These are phyloP conservation scores for Drosophila pseudoobscura DNA, from an alignment of 1,140 invertebrate species.

Conservation along the genomic window DNA sequence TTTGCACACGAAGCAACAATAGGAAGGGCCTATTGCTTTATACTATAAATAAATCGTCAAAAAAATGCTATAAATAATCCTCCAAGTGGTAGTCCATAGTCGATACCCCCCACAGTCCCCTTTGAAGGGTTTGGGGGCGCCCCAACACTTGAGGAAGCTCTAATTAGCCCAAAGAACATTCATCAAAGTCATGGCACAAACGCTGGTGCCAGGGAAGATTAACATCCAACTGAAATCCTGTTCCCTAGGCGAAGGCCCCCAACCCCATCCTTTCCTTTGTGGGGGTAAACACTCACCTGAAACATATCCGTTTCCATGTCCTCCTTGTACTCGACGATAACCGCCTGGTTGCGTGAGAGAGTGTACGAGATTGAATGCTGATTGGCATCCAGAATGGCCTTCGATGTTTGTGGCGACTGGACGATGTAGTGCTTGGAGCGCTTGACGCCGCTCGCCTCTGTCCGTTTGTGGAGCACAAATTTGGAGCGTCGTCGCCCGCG, in stretches of 20 bases:
- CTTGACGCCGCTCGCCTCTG: slow-evolving; percentile 95
- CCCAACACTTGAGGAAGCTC: neutral
- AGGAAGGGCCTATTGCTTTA: too few relatives aligned
- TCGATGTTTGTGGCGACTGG: slow-evolving; percentile 93
- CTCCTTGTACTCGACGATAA: slow-evolving; percentile 98
- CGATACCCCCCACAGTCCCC: too few relatives aligned
- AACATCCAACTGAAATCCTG: too few relatives aligned
- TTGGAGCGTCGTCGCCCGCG: slow-evolving; percentile 96
- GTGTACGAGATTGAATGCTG: slow-evolving; percentile 99
- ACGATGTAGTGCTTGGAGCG: slow-evolving; percentile 97
- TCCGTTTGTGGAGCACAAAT: slow-evolving; percentile 94
- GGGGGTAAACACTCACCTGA: slow-evolving; percentile 88
- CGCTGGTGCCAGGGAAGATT: too few relatives aligned
- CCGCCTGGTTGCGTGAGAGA: slow-evolving; percentile 96
- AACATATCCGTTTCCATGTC: slow-evolving; percentile 99
- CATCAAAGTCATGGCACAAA: slow-evolving; percentile 24
- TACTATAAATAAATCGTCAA: too few relatives aligned
- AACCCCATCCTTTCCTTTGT: neutral
- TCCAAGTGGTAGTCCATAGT: too few relatives aligned
- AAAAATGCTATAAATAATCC: too few relatives aligned
- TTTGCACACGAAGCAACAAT: too few relatives aligned
- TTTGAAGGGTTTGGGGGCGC: too few relatives aligned
- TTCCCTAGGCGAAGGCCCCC: neutral
- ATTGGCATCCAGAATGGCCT: slow-evolving; percentile 95
- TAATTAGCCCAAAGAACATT: slow-evolving; percentile 35